Conservation (phyloP, 2,797 vertebrate species). For the Pangasius larnaudii region DNA sequence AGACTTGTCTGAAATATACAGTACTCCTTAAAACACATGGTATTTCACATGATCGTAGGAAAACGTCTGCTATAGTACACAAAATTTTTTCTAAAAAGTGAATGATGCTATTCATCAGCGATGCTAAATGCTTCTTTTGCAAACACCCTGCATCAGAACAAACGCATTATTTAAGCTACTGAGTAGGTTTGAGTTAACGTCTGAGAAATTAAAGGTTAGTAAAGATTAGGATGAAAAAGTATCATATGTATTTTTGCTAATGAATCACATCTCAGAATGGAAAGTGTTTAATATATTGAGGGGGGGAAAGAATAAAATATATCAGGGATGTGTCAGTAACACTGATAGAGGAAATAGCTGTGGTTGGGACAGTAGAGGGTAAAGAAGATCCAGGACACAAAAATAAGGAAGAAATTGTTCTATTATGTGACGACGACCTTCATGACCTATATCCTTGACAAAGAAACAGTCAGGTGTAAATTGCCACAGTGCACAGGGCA, state of each 20-base stretch:
- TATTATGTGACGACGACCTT: constrained; percentile 22
- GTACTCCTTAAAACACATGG: background rate
- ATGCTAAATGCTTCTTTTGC: background rate
- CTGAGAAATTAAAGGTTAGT: background rate
- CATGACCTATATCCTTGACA: constrained; percentile 6
- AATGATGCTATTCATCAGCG: background rate
- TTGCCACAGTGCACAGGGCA: background rate
- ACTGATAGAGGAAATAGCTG: background rate
- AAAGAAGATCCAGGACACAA: constrained; percentile 28
- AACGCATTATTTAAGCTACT: background rate
- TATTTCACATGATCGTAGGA: background rate
- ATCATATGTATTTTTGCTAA: background rate
- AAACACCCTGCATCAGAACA: constrained; percentile 7
- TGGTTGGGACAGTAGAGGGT: background rate
- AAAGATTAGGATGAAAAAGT: background rate
- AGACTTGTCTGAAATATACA: background rate
- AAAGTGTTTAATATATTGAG: background rate
- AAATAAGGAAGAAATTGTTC: constrained; percentile 30
- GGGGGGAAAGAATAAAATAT: background rate
- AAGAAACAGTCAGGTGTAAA: constrained; percentile 51
- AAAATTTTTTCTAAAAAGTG: background rate
- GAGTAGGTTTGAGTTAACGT: background rate
- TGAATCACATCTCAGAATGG: background rate
- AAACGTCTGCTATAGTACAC: background rate
- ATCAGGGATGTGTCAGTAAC: background rate